phyloP scores from a whole-genome alignment of 1,140 invertebrate species.

The Pseudomyrmex sp. region DNA sequence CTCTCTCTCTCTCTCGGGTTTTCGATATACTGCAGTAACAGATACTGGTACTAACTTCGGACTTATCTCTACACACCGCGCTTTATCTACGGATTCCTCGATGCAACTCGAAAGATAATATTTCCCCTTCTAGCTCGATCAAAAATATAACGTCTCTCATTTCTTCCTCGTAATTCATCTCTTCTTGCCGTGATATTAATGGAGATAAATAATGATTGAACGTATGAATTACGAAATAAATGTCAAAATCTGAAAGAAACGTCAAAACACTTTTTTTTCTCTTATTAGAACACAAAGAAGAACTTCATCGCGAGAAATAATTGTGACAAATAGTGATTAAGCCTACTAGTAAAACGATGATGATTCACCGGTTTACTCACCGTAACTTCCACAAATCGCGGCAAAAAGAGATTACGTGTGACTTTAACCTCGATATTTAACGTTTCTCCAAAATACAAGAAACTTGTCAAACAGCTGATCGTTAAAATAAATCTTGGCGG shows the following conservation, averaged over 20 bases:
- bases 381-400: not conserved
- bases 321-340: constrained; percentile 30
- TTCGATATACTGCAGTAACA: too few relatives aligned
- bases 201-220: too few relatives aligned
- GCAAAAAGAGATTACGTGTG: too few relatives aligned
- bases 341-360: not conserved
- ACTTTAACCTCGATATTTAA: too few relatives aligned
- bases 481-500: not conserved
- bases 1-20: too few relatives aligned
- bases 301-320: not conserved
- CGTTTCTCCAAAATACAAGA: not conserved
- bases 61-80: not conserved
- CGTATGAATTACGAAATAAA: too few relatives aligned
- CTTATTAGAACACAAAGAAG: not conserved
- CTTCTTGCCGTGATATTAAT: not conserved
- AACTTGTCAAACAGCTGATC: not conserved
- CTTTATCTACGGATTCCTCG: not conserved
- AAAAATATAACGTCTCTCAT: too few relatives aligned
- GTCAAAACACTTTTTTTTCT: not conserved
- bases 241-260: not conserved
- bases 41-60: not conserved
- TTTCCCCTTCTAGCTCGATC: too few relatives aligned
- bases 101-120: too few relatives aligned
- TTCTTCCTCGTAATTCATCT: not conserved
- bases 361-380: constrained; percentile 50